A percentile compares a stretch with the other conserved stretches of the same genome.
These are phyloP conservation scores for Bugulina stolonifera DNA, from an alignment of 2,888 invertebrate species.

Conservation along the genomic window DNA sequence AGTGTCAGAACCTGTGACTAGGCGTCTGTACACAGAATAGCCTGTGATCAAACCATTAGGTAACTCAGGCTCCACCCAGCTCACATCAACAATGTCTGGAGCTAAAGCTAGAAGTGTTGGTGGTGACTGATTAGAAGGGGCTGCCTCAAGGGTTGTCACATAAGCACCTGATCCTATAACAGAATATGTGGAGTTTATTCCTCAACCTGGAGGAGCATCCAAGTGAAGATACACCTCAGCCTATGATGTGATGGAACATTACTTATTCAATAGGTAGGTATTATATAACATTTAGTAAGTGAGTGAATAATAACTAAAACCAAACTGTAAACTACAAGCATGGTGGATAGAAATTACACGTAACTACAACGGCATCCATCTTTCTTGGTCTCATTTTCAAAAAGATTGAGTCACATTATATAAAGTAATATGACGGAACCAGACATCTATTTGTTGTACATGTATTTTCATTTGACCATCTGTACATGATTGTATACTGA, in stretches of 20 bases:
- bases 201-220: too few relatives aligned
- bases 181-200: neutral
- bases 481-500: too few relatives aligned
- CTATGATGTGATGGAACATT: too few relatives aligned
- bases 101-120: neutral
- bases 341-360: too few relatives aligned
- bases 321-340: neutral
- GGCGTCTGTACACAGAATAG: conserved; percentile 38
- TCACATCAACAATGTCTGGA: neutral
- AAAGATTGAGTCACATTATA: too few relatives aligned
- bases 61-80: neutral
- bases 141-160: conserved; percentile 15
- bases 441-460: too few relatives aligned
- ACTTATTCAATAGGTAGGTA: too few relatives aligned
- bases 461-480: too few relatives aligned
- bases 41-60: conserved; percentile 30
- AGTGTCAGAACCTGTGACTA: conserved; percentile 25
- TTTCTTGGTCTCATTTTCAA: too few relatives aligned
- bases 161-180: neutral
- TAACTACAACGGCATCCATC: too few relatives aligned
- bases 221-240: too few relatives aligned
- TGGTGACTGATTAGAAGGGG: neutral
- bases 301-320: neutral
- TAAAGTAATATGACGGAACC: too few relatives aligned
- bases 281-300: neutral